Evolutionary conservation across 2,797 vertebrate species (phyloP), one percentile per base, ranked within the genome.

Genomic region (Australoheros facetus): DNA sequence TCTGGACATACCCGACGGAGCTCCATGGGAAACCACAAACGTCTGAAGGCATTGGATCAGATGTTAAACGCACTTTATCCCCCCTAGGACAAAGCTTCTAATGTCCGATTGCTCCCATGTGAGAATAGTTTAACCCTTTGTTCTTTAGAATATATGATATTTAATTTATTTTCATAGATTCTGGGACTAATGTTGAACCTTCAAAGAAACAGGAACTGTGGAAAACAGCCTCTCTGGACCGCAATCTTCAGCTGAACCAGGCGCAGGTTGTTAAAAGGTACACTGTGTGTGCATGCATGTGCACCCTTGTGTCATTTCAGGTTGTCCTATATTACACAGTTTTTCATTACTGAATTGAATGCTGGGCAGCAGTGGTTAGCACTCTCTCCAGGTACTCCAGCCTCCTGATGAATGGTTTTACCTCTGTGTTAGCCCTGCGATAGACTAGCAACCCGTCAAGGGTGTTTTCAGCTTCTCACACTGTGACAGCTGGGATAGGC

Each of bases 181-280:
- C 89, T 42, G 80, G 93, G 30, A 92, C 88, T 95, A 92, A 92
- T 53, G 94, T 93, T 37, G 96, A 96, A 80, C 10, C 91, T 13
- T 83, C 94, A 71, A 94, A 87, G 73, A 95, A 94, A 85, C 89
- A 88, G 56, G 96, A 96, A 4, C 0, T 90, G 85, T 93, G 91
- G 91, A 97, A 97, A 92, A 95, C 95, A 0, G 80, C 95, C 28
- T 96, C 95, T 5, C 86, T 96, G 84, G 96, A 96, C 83, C 95
- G 95, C 81, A 95, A 88, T 80, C 60, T 77, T 57, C 92, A 92
- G 73, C 73, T 88, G 5, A 91, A 81, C 71, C 17, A 96, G 92
- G 74, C 95, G 87, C 77, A 94, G 91, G 39, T 81, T 56, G 4
- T 89, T 2, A 96, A 95, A 87, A 96, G 97, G 98, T 98, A 76